Evolutionary conservation across 2,113 vertebrate species (phyloP).

Genomic region (Egretta garzetta): DNA sequence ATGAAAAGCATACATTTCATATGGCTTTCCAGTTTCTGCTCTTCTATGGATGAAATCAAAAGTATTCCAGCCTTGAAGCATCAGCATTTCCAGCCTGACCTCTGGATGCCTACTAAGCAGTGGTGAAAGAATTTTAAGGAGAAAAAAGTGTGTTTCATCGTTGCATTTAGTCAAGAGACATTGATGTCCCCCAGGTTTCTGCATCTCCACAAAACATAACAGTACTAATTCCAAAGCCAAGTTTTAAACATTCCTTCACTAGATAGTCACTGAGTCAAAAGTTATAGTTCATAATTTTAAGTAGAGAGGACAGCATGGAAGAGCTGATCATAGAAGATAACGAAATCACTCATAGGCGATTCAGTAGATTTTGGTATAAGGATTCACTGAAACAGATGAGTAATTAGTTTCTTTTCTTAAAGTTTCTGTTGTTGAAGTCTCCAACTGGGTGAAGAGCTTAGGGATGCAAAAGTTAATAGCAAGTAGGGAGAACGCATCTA

Average conservation of each 20-base stretch:
- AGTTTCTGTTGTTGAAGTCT: background rate
- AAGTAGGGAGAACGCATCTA: background rate
- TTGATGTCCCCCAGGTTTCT: background rate
- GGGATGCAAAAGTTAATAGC: background rate
- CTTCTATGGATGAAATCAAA: slow-evolving; percentile 63
- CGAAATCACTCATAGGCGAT: background rate
- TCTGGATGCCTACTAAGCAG: slow-evolving; percentile 56
- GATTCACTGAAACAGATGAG: background rate
- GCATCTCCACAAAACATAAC: background rate
- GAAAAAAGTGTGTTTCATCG: slow-evolving; percentile 49
- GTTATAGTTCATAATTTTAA: background rate
- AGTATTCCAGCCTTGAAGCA: slow-evolving; percentile 47
- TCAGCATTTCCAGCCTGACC: slow-evolving; percentile 55
- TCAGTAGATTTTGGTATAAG: background rate
- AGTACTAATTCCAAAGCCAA: background rate
- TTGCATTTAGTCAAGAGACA: background rate
- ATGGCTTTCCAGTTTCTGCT: slow-evolving; percentile 61
- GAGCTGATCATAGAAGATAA: background rate
- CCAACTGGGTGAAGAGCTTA: background rate
- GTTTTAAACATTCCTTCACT: background rate
- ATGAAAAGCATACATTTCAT: slow-evolving; percentile 58
- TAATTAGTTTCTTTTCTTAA: background rate
- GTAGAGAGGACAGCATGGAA: background rate
- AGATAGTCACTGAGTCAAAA: background rate
- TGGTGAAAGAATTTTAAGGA: slow-evolving; percentile 62